Evolutionary conservation across 2,797 vertebrate species (phyloP), one percentile per base, ranked within the genome.

Genomic region (Fistularia commersonii): DNA sequence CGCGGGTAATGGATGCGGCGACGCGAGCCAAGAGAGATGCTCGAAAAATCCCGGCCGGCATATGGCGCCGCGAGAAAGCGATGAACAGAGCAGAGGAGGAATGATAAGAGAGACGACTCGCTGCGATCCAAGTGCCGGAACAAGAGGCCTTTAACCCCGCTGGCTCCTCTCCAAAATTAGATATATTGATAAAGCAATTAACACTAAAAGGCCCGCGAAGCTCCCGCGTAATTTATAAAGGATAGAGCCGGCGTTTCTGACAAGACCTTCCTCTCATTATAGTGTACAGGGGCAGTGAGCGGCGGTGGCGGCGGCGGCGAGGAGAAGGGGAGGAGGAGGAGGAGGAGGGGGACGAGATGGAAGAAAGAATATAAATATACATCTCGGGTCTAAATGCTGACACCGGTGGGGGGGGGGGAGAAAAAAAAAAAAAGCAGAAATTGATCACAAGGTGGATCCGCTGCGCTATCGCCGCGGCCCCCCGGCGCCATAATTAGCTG

Each of bases 101-200:
- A 66, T 63, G 59, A 81, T 73, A 53, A 58, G 50, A 71, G 56
- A 63, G 57, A 42, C 42, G 73, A 62, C 45, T 44, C 39, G 39
- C 60, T 32, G 48, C 41, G 56, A 73, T 66, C 57, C 48, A 62
- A 67, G 55, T 46, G 65, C 61, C 73, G 65, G 72, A 85, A 85
- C 74, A 77, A 68, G 66, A 66, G 50, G 57, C 66, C 75, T 79
- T 72, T 80, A 64, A 80, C 80, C 81, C 69, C 7, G 32, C 64
- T 75, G 84, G 74, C 76, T 77, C 57, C 48, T 56, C 45, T 81
- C 80, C 76, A 80, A 62, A 76, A 81, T 78, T 51, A 84, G 63
- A 82, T 81, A 64, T 77, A 84, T 80, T 72, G 81, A 82, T 81
- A 82, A 82, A 79, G 74, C 81, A 81, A 84, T 86, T 83, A 77